These are phyloP conservation scores for Synergus japonicus DNA, from an alignment of 2,888 invertebrate species.

Conservation along the genomic window DNA sequence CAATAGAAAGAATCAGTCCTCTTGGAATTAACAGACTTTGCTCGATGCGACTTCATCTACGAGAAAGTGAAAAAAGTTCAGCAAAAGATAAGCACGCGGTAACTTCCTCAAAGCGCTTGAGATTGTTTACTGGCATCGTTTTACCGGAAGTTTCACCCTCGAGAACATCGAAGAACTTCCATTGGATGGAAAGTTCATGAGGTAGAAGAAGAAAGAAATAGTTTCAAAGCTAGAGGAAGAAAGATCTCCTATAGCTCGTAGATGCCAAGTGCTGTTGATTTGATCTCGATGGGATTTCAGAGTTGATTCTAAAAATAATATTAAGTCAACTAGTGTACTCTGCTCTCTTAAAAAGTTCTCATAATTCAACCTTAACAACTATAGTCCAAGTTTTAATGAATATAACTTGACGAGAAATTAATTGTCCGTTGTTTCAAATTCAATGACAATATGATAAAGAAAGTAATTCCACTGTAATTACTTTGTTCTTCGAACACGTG, in stretches of 20 bases:
- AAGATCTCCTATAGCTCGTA: conserved; percentile 37
- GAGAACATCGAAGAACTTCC: conserved; percentile 44
- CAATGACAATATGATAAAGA: not conserved
- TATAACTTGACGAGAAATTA: not conserved
- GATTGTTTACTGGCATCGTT: conserved; percentile 55
- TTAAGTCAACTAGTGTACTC: conserved; percentile 3
- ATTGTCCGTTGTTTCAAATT: not conserved
- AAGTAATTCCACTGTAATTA: not conserved
- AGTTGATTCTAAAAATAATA: conserved; percentile 49
- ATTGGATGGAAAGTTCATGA: conserved; percentile 50
- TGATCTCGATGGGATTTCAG: conserved; percentile 57
- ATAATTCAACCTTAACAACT: not conserved
- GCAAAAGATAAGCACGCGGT: conserved; percentile 47
- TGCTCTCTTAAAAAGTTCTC: not conserved
- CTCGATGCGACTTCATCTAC: conserved; percentile 37
- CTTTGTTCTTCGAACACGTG: not conserved
- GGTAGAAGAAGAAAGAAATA: conserved; percentile 30
- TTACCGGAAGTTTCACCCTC: conserved; percentile 48
- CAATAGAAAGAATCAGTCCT: conserved; percentile 38
- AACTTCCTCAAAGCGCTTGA: conserved; percentile 53
- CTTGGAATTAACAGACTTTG: conserved; percentile 37
- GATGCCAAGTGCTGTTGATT: conserved; percentile 53
- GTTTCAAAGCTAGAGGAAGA: conserved; percentile 16
- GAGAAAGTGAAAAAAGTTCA: conserved; percentile 52
- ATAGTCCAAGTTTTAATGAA: not conserved